These are phyloP conservation scores for Opisthograptis luteolata DNA, from an alignment of 2,888 invertebrate genomes.

Conservation along the genomic window DNA sequence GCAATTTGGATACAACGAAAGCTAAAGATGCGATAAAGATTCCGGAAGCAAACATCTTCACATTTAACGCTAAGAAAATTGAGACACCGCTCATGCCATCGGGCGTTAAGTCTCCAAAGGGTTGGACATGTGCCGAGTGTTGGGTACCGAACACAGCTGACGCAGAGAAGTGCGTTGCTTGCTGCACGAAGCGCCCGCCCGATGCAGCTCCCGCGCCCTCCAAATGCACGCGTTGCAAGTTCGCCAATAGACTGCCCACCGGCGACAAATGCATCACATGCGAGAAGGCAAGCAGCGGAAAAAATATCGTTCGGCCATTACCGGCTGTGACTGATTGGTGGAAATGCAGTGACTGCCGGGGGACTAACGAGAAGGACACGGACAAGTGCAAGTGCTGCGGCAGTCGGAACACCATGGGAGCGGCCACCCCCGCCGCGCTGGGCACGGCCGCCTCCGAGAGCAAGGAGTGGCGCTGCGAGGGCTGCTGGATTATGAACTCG, in stretches of 20 bases:
- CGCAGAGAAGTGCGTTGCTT: conserved; percentile 58
- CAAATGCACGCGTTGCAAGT: conserved; percentile 53
- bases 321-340: too few relatives aligned
- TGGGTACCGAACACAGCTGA: conserved; percentile 54
- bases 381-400: conserved; percentile 59
- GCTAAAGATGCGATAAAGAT: not conserved
- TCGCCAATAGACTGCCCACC: conserved; percentile 40
- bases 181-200: conserved; percentile 48
- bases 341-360: conserved; percentile 61
- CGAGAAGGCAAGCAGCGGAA: conserved; percentile 42
- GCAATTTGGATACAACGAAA: conserved; percentile 43
- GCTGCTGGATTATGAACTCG: conserved; percentile 62
- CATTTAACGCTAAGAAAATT: conserved; percentile 1
- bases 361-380: conserved; percentile 47
- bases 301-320: too few relatives aligned
- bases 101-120: conserved; percentile 7
- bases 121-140: conserved; percentile 54
- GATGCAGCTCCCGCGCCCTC: conserved; percentile 8
- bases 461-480: conserved; percentile 48
- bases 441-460: not conserved
- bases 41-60: conserved; percentile 6
- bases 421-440: not conserved
- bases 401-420: conserved; percentile 42
- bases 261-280: conserved; percentile 53
- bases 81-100: conserved; percentile 5